These are phyloP conservation scores for Dryobates pubescens DNA, from an alignment of 2,797 vertebrate genomes.

Conservation along the genomic window DNA sequence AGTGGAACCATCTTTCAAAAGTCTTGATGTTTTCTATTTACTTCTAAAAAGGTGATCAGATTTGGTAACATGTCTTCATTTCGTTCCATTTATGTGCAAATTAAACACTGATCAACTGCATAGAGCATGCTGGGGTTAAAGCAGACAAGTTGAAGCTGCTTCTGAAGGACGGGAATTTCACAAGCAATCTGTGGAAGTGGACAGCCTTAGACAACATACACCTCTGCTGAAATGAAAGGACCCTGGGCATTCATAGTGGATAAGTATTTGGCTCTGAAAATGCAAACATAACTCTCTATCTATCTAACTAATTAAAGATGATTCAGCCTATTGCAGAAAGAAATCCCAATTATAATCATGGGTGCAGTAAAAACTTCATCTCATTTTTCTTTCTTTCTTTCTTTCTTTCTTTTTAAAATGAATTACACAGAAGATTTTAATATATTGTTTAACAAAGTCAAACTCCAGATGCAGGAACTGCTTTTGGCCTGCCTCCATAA, in stretches of 20 bases:
- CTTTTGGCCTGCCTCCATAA: background rate
- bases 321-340: background rate
- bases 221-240: background rate
- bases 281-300: background rate
- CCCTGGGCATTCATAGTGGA: background rate
- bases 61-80: background rate
- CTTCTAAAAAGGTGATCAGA: background rate
- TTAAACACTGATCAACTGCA: background rate
- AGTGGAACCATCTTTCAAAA: background rate
- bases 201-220: rapidly evolving
- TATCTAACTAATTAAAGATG: background rate
- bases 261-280: background rate
- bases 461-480: background rate
- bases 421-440: background rate
- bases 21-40: background rate
- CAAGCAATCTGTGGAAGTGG: background rate
- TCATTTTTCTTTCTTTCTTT: background rate
- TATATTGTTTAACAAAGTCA: background rate
- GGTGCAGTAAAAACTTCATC: background rate
- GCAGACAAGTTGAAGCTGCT: background rate
- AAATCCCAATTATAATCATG: background rate
- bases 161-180: background rate
- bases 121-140: background rate
- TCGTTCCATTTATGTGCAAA: background rate
- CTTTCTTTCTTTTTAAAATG: background rate